Conservation (phyloP, 2,888 invertebrate genomes). For the Sicus ferrugineus region DNA sequence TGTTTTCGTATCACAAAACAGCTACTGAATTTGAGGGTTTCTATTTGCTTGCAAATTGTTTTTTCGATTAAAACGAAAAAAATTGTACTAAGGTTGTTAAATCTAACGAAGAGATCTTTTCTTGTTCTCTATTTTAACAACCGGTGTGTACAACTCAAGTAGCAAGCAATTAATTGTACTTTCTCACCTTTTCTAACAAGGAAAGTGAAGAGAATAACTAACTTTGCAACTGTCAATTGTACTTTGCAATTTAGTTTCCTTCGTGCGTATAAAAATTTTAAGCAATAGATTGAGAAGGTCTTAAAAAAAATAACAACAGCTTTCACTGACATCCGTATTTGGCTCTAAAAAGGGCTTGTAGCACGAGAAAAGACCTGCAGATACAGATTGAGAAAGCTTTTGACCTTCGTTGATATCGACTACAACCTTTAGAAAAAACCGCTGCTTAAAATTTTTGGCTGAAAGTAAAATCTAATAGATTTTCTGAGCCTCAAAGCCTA, state of each 20-base stretch:
- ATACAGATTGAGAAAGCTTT: slow-evolving; percentile 14
- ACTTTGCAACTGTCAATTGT: slow-evolving; percentile 42
- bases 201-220: slow-evolving; percentile 47
- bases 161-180: slow-evolving; percentile 62
- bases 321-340: too few species aligned
- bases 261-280: slow-evolving; percentile 40
- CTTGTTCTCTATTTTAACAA: slow-evolving; percentile 42
- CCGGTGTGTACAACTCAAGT: slow-evolving; percentile 63
- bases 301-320: neutral
- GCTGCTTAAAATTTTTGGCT: slow-evolving; percentile 46
- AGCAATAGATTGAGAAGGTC: slow-evolving; percentile 55
- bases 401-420: slow-evolving; percentile 43
- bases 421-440: neutral
- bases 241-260: slow-evolving; percentile 53
- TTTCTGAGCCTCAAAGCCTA: slow-evolving; percentile 40
- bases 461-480: slow-evolving; percentile 59
- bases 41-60: slow-evolving; percentile 64
- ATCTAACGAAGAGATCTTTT: neutral
- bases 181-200: slow-evolving; percentile 50
- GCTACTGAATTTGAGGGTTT: slow-evolving; percentile 52
- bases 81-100: slow-evolving; percentile 62
- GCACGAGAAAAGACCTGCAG: too few species aligned
- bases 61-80: slow-evolving; percentile 51
- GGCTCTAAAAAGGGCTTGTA: too few species aligned
- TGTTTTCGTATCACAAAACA: slow-evolving; percentile 37